These are phyloP conservation scores for Branchipolynoe longqiensis DNA, from an alignment of 2,888 invertebrate genomes.

Conservation along the genomic window DNA sequence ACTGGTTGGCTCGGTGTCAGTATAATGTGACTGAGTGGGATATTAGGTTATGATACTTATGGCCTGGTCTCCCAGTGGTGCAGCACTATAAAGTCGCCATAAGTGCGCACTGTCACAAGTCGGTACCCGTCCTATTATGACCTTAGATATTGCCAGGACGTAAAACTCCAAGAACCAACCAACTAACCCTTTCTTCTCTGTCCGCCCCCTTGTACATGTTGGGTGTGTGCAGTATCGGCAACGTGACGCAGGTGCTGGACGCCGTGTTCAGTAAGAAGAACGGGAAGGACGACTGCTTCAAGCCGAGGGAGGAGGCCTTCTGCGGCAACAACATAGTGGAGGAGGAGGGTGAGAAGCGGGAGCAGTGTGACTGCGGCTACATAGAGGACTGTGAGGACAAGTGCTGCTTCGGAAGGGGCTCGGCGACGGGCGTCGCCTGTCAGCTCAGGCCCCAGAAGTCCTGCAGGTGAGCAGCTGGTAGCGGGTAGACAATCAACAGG, in stretches of 20 bases:
- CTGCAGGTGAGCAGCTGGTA: conserved; percentile 64
- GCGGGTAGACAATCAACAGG: too few relatives aligned
- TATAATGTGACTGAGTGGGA: too few relatives aligned
- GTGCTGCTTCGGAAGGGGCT: conserved; percentile 86
- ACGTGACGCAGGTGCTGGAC: conserved; percentile 96
- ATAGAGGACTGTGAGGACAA: conserved; percentile 92
- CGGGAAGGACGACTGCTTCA: conserved; percentile 86
- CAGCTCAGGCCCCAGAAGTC: conserved; percentile 38
- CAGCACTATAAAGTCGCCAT: too few relatives aligned
- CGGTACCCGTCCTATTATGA: too few relatives aligned
- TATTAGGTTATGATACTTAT: too few relatives aligned
- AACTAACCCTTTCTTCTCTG: too few relatives aligned
- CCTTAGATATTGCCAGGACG: too few relatives aligned
- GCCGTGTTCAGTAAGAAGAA: conserved; percentile 91
- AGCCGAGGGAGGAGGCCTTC: conserved; percentile 93
- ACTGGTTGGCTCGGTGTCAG: too few relatives aligned
- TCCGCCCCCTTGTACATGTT: too few relatives aligned
- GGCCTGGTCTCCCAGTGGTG: too few relatives aligned
- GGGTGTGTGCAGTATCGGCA: conserved; percentile 95
- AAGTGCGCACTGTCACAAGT: too few relatives aligned
- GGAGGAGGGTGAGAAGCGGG: conserved; percentile 85
- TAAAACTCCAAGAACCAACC: too few relatives aligned
- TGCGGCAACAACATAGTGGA: conserved; percentile 99
- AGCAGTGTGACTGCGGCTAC: conserved; percentile 99
- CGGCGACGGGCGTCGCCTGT: conserved; percentile 56